Base-by-base conservation (phyloP, 2,113 vertebrate genomes). In the Ondatra zibethicus region DNA sequence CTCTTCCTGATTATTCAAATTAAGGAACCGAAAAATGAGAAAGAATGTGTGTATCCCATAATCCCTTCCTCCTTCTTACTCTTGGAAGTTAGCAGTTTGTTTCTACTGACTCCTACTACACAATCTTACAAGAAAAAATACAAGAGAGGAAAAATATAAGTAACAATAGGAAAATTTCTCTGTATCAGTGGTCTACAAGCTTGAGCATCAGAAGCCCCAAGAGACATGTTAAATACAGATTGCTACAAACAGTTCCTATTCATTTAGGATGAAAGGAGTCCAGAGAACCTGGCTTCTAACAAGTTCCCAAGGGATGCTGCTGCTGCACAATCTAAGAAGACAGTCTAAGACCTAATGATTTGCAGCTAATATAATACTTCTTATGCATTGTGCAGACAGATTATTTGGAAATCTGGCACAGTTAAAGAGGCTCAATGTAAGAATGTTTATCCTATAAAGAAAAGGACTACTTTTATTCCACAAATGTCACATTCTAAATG, bases 141-240 rank as follows among this genome's bases (percentile, higher is more conserved):
- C 29, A 9, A 25, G 27, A 87, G 66, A 85, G 80, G 55, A 36
- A 11, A 93, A 76, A 47, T 17, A 82, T 42, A 25, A 66, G 2
- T 36, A 92, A 88, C 33, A 77, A 66, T 81, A 75, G 85, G 84
- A 87, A 94, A 90, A 47, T 63, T 80, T 42, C 36, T 85, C 92
- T 88, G 50, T 36, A 91, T 63, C 61, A 72, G 6, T 58, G 42
- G 33, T 31, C 47, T 21, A 21, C 76, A 96, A 88, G 84, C 6
- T 63, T 68, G 13, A 91, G 13, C 45, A 91, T 9, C 36, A 94
- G 68, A 94, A 78, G 50, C 14, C 25, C 45, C 13, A 25, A 19
- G 42, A 96, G 4, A 47, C 1, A n/a, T 90, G 50, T 47, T 76
- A 68, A 90, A 76, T 21, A 68, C 11, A 96, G 16, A 86, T 45